Base-by-base conservation (phyloP, 2,113 vertebrate genomes). In the Lophius piscatorius region DNA sequence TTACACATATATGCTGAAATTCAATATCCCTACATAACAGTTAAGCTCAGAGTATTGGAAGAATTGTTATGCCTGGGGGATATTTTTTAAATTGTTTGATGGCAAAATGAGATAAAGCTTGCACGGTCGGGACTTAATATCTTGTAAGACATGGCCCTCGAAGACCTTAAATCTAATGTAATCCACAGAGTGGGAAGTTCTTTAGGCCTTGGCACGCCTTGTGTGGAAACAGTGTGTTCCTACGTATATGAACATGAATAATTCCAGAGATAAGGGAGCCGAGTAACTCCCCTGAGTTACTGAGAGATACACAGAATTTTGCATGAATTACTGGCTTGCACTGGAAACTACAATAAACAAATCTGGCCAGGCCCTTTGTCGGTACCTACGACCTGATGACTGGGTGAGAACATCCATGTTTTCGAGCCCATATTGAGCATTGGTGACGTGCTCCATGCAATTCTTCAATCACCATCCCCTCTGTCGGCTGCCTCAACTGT, bases 381-480 rank as follows among this genome's bases (percentile, higher is more conserved):
- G n/a, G n/a, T n/a, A n/a, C n/a, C n/a, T n/a, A n/a, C n/a, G n/a
- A n/a, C n/a, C n/a, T n/a, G n/a, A n/a, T n/a, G n/a, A n/a, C n/a
- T n/a, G n/a, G n/a, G n/a, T n/a, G n/a, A n/a, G n/a, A n/a, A n/a
- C n/a, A n/a, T n/a, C n/a, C n/a, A n/a, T n/a, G n/a, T n/a, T n/a
- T n/a, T n/a, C n/a, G n/a, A n/a, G n/a, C n/a, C n/a, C n/a, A n/a
- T n/a, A n/a, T n/a, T n/a, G n/a, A n/a, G n/a, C n/a, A n/a, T n/a
- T n/a, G n/a, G n/a, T n/a, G 51, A 46, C 28, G 9, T 3, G 33
- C 29, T 48, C 22, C 10, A 21, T 44, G 35, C 52, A 59, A 46
- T 75, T 56, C 57, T 49, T 76, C 61, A 64, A 55, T 69, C 66
- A 50, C 33, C 20, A 33, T 74, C n/a, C n/a, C n/a, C n/a, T n/a